Evolutionary conservation across 2,113 vertebrate species (phyloP).

Genomic region (Hemiscyllium ocellatum): DNA sequence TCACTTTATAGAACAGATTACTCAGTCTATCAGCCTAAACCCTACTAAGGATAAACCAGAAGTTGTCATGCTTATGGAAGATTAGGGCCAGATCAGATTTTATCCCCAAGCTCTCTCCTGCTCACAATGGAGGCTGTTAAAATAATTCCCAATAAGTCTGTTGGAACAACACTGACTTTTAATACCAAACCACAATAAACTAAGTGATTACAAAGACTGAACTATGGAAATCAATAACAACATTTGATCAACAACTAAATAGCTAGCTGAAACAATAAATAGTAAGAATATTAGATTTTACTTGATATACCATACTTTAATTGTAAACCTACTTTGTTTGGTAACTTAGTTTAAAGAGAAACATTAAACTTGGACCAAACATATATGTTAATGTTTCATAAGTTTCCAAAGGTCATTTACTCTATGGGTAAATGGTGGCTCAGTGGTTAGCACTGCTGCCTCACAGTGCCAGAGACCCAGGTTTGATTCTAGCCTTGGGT

Average conservation of each 20-base stretch:
- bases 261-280: neutral
- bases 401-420: neutral
- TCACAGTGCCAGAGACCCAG: too few species aligned
- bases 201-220: neutral
- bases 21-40: neutral
- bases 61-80: neutral
- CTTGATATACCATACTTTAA: neutral
- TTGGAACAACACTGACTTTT: neutral
- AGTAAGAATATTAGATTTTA: neutral
- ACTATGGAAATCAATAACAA: neutral
- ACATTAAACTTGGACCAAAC: neutral
- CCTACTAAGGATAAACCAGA: neutral
- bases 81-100: neutral
- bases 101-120: neutral
- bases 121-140: neutral
- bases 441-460: neutral
- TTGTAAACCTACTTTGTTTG: neutral
- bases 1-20: neutral
- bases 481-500: too few species aligned
- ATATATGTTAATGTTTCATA: neutral
- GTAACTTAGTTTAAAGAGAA: neutral
- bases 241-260: neutral
- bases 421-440: neutral
- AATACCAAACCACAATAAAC: neutral
- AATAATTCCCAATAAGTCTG: neutral